A percentile compares a stretch with the other conserved stretches of the same genome.
phyloP scores from a whole-genome alignment of 92 coral and sea anemone species.

The Desmophyllum pertusum region DNA sequence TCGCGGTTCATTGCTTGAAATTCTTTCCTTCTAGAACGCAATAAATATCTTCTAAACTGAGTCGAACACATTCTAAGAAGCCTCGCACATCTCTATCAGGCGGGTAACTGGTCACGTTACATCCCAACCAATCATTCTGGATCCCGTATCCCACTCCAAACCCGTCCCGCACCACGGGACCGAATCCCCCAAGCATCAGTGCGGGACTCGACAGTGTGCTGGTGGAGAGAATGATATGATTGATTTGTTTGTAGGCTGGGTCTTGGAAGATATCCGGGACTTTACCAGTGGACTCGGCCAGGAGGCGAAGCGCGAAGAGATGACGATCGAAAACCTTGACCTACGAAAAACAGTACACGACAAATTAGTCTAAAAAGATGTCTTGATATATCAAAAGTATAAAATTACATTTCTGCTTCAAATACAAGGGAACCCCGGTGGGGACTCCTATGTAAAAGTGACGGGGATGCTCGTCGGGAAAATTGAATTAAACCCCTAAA shows the following conservation, averaged over 20 bases:
- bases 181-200: conserved; percentile 92
- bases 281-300: conserved; percentile 80
- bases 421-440: no score
- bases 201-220: conserved; percentile 95
- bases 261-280: conserved; percentile 89
- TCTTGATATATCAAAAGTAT: no score
- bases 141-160: conserved; percentile 93
- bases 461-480: no score
- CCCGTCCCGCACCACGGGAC: conserved; percentile 94
- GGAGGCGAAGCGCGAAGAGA: conserved; percentile 81
- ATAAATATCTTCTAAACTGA: conserved; percentile 84
- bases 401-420: no score
- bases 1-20: conserved; percentile 60
- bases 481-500: no score
- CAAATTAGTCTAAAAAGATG: no score
- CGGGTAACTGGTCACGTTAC: conserved; percentile 85
- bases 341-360: conserved; percentile 31
- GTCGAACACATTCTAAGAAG: conserved; percentile 78
- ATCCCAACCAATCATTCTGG: conserved; percentile 77
- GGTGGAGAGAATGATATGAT: conserved; percentile 88
- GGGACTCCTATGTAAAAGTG: no score
- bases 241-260: conserved; percentile 77
- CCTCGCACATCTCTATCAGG: conserved; percentile 78
- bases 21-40: conserved; percentile 90
- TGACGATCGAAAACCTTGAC: conserved; percentile 99